Conservation (phyloP, 2,113 vertebrate species). For the Brachionichthys hirsutus region DNA sequence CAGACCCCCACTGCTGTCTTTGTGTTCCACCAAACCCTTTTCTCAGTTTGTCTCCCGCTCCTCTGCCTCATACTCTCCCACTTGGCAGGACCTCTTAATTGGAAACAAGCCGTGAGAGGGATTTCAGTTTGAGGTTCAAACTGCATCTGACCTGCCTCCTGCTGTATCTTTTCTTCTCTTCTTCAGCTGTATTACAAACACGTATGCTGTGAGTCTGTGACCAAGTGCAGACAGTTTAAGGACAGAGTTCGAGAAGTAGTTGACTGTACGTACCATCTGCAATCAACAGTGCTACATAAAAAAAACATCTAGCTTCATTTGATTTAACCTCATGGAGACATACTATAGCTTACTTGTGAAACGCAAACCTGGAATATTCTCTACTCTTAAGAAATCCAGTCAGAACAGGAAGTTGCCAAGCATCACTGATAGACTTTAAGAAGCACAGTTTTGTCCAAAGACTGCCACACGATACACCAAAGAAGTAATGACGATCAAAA, state of each 20-base stretch:
- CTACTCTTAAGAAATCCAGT: not conserved
- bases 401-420: not conserved
- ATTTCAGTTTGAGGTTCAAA: conserved; percentile 71
- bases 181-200: conserved; percentile 44
- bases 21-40: conserved; percentile 35
- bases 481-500: no score
- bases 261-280: conserved; percentile 17
- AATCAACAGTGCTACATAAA: conserved; percentile 20
- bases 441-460: no score
- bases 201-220: conserved; percentile 30
- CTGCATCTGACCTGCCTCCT: conserved; percentile 68
- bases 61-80: conserved; percentile 38
- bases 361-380: not conserved
- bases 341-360: no score
- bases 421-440: no score
- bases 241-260: conserved; percentile 20
- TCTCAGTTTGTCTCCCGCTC: conserved; percentile 43
- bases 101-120: conserved; percentile 70
- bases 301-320: no score
- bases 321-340: no score
- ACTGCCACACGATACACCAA: no score
- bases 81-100: conserved; percentile 73
- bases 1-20: conserved; percentile 21
- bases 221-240: conserved; percentile 40
- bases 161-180: conserved; percentile 54